These are phyloP conservation scores for Drosophila parvula DNA, from an alignment of 1,140 invertebrate species.

Conservation along the genomic window DNA sequence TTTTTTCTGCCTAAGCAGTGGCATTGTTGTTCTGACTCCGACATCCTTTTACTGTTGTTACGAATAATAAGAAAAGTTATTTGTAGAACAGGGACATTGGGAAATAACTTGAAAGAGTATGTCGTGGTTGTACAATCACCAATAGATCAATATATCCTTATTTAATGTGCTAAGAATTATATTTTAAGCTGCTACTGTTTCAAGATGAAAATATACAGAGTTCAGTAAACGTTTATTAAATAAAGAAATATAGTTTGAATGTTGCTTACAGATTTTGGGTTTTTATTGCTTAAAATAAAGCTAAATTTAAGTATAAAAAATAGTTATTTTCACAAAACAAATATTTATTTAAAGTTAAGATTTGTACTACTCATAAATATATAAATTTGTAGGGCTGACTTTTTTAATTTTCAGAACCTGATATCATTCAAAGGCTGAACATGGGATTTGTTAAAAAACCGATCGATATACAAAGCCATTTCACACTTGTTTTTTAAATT, in stretches of 20 bases:
- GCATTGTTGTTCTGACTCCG: slow-evolving; percentile 5
- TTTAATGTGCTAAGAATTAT: too few species aligned
- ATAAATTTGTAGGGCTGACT: background rate
- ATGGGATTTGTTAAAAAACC: background rate
- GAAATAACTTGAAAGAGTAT: too few species aligned
- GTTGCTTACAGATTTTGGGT: too few species aligned
- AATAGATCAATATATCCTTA: too few species aligned
- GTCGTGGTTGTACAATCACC: too few species aligned
- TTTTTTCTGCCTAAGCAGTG: background rate
- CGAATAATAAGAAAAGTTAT: slow-evolving; percentile 3
- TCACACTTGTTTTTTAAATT: slow-evolving; percentile 21
- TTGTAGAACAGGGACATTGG: background rate
- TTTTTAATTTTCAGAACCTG: background rate
- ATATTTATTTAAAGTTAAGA: background rate
- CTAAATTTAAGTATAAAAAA: too few species aligned
- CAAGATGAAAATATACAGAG: too few species aligned
- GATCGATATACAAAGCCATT: background rate
- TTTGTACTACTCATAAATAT: background rate
- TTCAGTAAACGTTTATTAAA: too few species aligned
- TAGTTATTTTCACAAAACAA: too few species aligned
- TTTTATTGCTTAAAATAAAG: too few species aligned
- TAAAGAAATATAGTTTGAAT: too few species aligned
- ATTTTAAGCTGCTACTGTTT: too few species aligned
- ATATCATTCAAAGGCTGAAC: background rate
- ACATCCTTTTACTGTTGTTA: slow-evolving; percentile 20